Percentiles rank a stretch among this genome's conserved stretches.
Evolutionary conservation across 2,797 vertebrate genomes (phyloP).

Genomic region (Phoxinus dragarum): DNA sequence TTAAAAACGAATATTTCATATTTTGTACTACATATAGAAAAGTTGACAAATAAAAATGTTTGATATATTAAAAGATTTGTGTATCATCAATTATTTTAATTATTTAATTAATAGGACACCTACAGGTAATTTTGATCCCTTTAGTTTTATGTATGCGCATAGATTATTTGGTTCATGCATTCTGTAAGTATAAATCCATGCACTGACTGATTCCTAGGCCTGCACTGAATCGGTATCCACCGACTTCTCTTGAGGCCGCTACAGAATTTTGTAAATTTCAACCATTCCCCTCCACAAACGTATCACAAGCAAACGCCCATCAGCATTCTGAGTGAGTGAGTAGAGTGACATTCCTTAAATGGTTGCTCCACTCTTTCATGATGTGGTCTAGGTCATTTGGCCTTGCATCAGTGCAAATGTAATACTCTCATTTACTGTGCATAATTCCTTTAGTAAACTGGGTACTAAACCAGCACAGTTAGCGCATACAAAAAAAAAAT

Average conservation of each 20-base stretch:
- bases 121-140: no score
- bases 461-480: neutral
- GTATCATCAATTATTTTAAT: no score
- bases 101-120: no score
- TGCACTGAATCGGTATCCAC: neutral
- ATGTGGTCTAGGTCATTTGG: neutral
- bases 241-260: neutral
- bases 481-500: neutral
- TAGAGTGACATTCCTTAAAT: neutral
- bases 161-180: no score
- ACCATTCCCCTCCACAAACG: neutral
- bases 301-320: neutral
- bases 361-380: neutral
- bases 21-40: neutral
- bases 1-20: neutral
- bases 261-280: neutral
- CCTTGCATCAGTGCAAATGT: neutral
- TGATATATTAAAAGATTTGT: neutral
- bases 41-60: neutral
- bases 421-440: neutral
- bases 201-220: neutral
- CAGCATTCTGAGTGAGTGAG: slow-evolving; percentile 6
- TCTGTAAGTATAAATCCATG: no score
- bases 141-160: no score
- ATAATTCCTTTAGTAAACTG: neutral